Conservation (phyloP, 2,888 invertebrate genomes). For the Ariolimax columbianus region DNA sequence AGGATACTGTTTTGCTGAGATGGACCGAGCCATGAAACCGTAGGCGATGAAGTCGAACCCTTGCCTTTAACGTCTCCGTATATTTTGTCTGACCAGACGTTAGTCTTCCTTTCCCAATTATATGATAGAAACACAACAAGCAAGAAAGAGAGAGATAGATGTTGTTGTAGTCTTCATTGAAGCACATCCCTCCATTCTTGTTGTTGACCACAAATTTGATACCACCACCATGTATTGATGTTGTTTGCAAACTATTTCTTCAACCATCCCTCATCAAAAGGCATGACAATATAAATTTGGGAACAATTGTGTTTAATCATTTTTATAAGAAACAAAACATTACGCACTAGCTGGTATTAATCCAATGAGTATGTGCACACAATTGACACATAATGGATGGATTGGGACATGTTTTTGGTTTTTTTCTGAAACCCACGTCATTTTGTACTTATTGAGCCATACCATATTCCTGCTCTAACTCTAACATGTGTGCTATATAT, state of each 20-base stretch:
- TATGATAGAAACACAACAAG: too few relatives aligned
- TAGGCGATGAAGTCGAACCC: too few relatives aligned
- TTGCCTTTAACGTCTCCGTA: too few relatives aligned
- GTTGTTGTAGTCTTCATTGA: too few relatives aligned
- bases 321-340: neutral
- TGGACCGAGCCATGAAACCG: too few relatives aligned
- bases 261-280: slow-evolving; percentile 17
- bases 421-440: neutral
- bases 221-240: neutral
- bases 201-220: neutral
- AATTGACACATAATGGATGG: neutral
- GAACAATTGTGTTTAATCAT: slow-evolving; percentile 15
- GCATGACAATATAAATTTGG: slow-evolving; percentile 26
- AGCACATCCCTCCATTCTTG: neutral
- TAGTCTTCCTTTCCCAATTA: too few relatives aligned
- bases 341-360: neutral
- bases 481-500: neutral
- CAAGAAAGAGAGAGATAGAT: too few relatives aligned
- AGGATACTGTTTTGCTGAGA: too few relatives aligned
- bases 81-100: too few relatives aligned
- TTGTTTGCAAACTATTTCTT: too few relatives aligned
- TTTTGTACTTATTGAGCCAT: too few relatives aligned
- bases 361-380: neutral
- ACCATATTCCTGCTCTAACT: neutral
- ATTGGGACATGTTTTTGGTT: neutral